These are phyloP conservation scores for Mythimna vitellina DNA, from an alignment of 2,888 invertebrate genomes.

Conservation along the genomic window DNA sequence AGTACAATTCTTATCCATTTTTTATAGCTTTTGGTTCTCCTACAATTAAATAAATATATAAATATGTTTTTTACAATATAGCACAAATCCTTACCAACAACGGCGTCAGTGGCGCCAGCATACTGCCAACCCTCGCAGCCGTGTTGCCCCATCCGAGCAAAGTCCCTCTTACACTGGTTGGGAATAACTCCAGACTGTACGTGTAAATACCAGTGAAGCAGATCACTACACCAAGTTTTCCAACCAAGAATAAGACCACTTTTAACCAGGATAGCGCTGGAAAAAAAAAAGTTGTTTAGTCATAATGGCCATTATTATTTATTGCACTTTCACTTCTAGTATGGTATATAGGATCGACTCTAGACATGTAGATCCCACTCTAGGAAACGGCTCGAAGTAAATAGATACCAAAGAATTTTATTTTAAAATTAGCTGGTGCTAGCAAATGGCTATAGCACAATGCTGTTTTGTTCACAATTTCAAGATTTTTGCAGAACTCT, in stretches of 20 bases:
- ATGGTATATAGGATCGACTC: background rate
- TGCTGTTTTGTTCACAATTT: no score
- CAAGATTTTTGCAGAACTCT: no score
- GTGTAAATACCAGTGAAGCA: constrained; percentile 84
- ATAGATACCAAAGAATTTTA: background rate
- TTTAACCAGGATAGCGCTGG: constrained; percentile 81
- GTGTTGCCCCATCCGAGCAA: constrained; percentile 81
- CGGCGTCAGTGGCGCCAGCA: constrained; percentile 83
- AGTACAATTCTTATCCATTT: no score
- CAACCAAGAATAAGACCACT: constrained; percentile 76
- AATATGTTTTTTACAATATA: background rate
- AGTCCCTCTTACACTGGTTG: constrained; percentile 83
- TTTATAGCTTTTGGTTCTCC: no score
- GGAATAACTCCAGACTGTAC: constrained; percentile 82
- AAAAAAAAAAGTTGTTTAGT: constrained; percentile 53
- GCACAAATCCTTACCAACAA: constrained; percentile 74
- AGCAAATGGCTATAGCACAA: no score
- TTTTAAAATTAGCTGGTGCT: no score
- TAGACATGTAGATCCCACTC: background rate
- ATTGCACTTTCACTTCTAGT: background rate
- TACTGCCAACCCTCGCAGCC: constrained; percentile 80
- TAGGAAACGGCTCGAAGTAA: background rate
- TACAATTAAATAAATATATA: no score
- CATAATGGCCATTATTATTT: background rate
- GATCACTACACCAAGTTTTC: constrained; percentile 80